Conservation (phyloP, 2,888 invertebrate species). For the Eumacrocentrus americanus region DNA sequence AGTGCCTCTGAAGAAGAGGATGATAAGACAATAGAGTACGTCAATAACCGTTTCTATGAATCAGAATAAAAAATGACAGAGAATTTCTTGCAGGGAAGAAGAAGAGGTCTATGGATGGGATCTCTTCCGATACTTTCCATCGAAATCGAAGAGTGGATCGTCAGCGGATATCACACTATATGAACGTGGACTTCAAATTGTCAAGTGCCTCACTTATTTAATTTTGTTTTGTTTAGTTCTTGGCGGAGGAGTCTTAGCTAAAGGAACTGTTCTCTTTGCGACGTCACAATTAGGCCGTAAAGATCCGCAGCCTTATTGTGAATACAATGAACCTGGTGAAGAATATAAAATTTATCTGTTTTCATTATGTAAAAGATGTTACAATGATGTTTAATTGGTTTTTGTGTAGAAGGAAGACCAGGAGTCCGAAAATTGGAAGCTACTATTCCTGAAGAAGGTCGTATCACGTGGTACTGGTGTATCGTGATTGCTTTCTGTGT, state of each 20-base stretch:
- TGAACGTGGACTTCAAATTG: constrained; percentile 67
- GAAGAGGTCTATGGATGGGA: constrained; percentile 75
- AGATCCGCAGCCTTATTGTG: constrained; percentile 68
- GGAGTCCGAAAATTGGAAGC: constrained; percentile 70
- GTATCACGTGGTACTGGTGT: constrained; percentile 81
- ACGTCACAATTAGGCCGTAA: constrained; percentile 71
- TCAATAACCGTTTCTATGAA: neutral
- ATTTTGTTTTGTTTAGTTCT: constrained; percentile 73
- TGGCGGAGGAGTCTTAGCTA: constrained; percentile 73
- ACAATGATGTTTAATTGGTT: constrained; percentile 29
- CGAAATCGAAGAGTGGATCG: constrained; percentile 72
- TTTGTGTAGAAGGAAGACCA: constrained; percentile 41
- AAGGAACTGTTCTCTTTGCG: constrained; percentile 75
- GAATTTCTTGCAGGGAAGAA: constrained; percentile 11
- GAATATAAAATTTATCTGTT: neutral
- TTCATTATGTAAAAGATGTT: neutral
- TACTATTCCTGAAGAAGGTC: constrained; percentile 68
- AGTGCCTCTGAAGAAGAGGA: constrained; percentile 12
- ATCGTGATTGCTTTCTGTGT: constrained; percentile 75
- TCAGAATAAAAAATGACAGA: constrained; percentile 14
- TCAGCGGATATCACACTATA: constrained; percentile 70
- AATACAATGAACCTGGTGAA: constrained; percentile 61
- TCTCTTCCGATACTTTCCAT: constrained; percentile 76
- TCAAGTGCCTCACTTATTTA: constrained; percentile 74
- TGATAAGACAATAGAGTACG: constrained; percentile 5